Percentiles rank a stretch among this genome's conserved stretches.
These are phyloP conservation scores for Matsumyia berberina DNA, from an alignment of 2,888 invertebrate genomes.

Conservation along the genomic window DNA sequence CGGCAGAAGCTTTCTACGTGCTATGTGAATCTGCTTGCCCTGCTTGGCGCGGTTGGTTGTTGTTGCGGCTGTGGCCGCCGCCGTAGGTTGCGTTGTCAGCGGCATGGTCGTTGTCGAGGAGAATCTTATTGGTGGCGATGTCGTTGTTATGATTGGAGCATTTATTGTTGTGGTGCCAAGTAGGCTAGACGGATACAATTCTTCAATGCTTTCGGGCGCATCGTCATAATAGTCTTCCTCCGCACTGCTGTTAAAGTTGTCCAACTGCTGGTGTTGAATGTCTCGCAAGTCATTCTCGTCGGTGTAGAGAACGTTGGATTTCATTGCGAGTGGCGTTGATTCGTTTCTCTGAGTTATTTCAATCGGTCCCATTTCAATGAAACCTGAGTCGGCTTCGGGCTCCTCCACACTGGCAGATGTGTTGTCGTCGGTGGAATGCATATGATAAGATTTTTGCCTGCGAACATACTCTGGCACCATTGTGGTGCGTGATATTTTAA, in stretches of 20 bases:
- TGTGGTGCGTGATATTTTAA: slow-evolving; percentile 77
- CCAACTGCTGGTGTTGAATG: slow-evolving; percentile 72
- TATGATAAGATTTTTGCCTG: slow-evolving; percentile 78
- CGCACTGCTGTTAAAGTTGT: slow-evolving; percentile 78
- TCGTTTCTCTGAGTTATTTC: slow-evolving; percentile 62
- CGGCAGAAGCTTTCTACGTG: slow-evolving; percentile 80
- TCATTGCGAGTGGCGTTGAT: slow-evolving; percentile 69
- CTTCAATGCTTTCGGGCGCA: slow-evolving; percentile 71
- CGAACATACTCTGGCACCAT: slow-evolving; percentile 82
- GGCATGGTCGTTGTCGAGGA: slow-evolving; percentile 64
- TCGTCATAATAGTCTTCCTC: slow-evolving; percentile 82
- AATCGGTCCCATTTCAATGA: slow-evolving; percentile 61
- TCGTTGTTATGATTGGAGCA: slow-evolving; percentile 42
- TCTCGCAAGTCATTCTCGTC: slow-evolving; percentile 75
- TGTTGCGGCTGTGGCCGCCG: slow-evolving; percentile 75
- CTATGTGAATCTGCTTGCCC: slow-evolving; percentile 81
- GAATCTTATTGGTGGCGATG: slow-evolving; percentile 59
- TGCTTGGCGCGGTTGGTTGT: slow-evolving; percentile 79
- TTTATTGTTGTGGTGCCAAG: slow-evolving; percentile 63
- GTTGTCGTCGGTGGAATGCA: slow-evolving; percentile 49
- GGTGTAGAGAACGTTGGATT: slow-evolving; percentile 77
- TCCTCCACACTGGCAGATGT: slow-evolving; percentile 62
- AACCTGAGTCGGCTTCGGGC: slow-evolving; percentile 42
- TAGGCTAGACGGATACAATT: slow-evolving; percentile 67
- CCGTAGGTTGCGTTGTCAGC: slow-evolving; percentile 55